Percentiles rank a stretch among this genome's conserved stretches.
phyloP scores from a whole-genome alignment of 30 jellyfish, hydroid and myxozoan species.

The Mastigias papua region DNA sequence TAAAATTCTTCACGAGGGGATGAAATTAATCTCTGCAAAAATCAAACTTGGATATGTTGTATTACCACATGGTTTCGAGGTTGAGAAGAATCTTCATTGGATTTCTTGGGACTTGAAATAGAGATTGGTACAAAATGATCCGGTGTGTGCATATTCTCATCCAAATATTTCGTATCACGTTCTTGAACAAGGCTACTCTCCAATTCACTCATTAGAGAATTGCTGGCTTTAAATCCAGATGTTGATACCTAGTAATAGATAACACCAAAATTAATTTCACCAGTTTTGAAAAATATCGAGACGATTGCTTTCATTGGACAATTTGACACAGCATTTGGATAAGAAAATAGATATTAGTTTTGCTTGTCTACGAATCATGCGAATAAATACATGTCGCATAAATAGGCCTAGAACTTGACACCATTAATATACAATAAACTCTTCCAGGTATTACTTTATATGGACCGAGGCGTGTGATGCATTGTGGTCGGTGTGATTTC shows the following conservation, averaged over 20 bases:
- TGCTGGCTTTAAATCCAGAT: slow-evolving; percentile 52
- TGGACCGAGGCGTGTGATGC: too few species aligned
- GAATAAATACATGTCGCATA: too few species aligned
- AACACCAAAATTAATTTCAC: not conserved
- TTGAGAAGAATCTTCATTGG: not conserved
- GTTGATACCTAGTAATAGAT: slow-evolving; percentile 55
- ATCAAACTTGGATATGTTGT: not conserved
- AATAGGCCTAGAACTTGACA: too few species aligned
- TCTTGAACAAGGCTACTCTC: slow-evolving; percentile 82
- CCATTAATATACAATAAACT: too few species aligned
- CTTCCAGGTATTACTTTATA: too few species aligned
- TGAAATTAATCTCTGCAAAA: not conserved
- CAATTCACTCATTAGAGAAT: slow-evolving; percentile 86
- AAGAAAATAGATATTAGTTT: too few species aligned
- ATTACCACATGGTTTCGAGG: not conserved
- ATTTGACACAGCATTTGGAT: too few species aligned
- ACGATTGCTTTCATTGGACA: too few species aligned
- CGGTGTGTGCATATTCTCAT: not conserved
- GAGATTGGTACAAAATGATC: slow-evolving; percentile 20
- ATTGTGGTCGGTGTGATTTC: too few species aligned
- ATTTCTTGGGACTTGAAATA: slow-evolving; percentile 49
- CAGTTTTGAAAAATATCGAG: too few species aligned
- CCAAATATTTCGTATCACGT: not conserved
- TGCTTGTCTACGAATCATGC: too few species aligned
- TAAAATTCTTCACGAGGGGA: too few species aligned